Conservation (phyloP, 2,113 vertebrate genomes). For the Engraulis encrasicolus region DNA sequence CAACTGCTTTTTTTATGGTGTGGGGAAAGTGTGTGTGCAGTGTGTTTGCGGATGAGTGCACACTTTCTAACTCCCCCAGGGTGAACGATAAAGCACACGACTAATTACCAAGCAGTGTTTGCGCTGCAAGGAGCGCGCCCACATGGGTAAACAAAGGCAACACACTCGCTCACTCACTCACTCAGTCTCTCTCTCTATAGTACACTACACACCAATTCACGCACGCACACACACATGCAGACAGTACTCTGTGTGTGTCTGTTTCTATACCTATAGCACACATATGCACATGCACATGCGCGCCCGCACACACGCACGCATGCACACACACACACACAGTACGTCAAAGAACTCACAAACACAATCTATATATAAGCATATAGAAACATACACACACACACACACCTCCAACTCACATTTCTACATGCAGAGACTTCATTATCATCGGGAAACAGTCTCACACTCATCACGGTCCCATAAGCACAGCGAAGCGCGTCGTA, state of each 20-base stretch:
- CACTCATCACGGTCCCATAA: neutral
- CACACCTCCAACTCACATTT: slow-evolving; percentile 20
- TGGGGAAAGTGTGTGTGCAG: neutral
- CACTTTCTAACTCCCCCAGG: slow-evolving; percentile 11
- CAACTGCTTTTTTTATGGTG: neutral
- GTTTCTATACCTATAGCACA: too few species aligned
- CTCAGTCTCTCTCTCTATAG: too few species aligned
- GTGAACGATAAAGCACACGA: slow-evolving; percentile 5
- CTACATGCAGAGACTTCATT: slow-evolving; percentile 5
- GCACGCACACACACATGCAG: too few species aligned
- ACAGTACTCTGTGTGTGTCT: too few species aligned
- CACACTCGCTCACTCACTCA: too few species aligned
- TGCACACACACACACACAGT: neutral
- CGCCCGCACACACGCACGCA: neutral
- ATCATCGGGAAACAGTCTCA: neutral
- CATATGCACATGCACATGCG: neutral
- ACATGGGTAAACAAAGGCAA: neutral
- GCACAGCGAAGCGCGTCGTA: neutral
- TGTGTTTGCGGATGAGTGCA: neutral
- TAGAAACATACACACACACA: neutral
- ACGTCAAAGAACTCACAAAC: too few species aligned
- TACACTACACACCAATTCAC: too few species aligned
- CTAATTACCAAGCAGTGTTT: slow-evolving; percentile 39
- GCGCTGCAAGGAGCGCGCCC: neutral
- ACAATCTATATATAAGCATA: neutral